Evolutionary conservation across 2,888 invertebrate genomes (phyloP).

Genomic region (Machimus atricapillus): DNA sequence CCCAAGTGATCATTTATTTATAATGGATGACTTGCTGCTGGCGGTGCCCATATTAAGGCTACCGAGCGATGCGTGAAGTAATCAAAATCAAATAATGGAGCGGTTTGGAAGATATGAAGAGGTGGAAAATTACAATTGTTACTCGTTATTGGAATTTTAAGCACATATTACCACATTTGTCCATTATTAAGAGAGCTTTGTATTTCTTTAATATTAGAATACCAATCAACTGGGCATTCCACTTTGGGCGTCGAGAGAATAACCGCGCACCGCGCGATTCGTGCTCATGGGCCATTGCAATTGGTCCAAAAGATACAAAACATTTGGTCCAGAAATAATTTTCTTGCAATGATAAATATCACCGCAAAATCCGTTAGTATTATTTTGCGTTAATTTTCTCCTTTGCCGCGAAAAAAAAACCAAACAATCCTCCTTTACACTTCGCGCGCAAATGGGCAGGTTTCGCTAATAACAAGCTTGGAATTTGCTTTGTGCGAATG

Average conservation of each 20-base stretch:
- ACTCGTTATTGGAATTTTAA: slow-evolving; percentile 47
- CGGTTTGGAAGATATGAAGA: slow-evolving; percentile 41
- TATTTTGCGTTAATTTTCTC: not conserved
- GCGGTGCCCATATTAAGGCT: slow-evolving; percentile 43
- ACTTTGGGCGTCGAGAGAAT: slow-evolving; percentile 25
- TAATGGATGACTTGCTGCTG: slow-evolving; percentile 48
- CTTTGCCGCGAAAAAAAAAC: not conserved
- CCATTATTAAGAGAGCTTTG: slow-evolving; percentile 45
- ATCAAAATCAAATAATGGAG: slow-evolving; percentile 47
- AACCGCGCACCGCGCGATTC: slow-evolving; percentile 4
- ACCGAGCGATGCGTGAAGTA: slow-evolving; percentile 46
- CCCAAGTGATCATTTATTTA: slow-evolving; percentile 46
- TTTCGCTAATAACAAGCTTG: not conserved
- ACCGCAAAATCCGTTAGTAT: not conserved
- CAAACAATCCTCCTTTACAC: not conserved
- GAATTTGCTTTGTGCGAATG: not conserved
- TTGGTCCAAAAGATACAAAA: not conserved
- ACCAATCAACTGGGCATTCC: slow-evolving; percentile 47
- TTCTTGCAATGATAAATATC: not conserved
- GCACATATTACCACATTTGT: slow-evolving; percentile 48
- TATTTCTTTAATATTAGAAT: slow-evolving; percentile 44
- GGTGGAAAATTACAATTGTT: slow-evolving; percentile 47
- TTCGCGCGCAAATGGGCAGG: not conserved
- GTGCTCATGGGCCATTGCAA: not conserved
- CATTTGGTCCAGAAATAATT: not conserved